Conservation (phyloP, 2,797 vertebrate genomes). For the Melopsittacus undulatus region DNA sequence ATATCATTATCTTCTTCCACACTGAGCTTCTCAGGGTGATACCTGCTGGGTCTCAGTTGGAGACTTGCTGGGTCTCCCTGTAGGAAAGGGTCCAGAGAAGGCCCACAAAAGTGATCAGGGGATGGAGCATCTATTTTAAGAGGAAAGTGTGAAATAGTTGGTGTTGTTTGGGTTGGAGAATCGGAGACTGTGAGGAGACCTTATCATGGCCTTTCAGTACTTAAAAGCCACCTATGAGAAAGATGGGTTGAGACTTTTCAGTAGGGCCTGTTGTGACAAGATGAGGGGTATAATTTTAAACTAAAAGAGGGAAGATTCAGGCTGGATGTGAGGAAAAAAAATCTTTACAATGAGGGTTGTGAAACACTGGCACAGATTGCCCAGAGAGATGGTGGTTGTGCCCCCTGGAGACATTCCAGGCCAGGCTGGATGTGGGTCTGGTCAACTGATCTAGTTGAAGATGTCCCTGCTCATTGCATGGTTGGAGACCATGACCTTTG, state of each 20-base stretch:
- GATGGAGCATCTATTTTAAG: neutral
- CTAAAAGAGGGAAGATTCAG: neutral
- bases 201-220: accelerated
- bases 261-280: neutral
- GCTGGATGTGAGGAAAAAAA: neutral
- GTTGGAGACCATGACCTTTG: neutral
- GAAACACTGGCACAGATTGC: neutral
- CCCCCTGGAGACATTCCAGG: neutral
- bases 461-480: neutral
- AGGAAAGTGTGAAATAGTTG: neutral
- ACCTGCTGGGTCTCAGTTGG: neutral
- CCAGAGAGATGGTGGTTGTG: neutral
- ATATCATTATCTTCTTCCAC: neutral
- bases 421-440: neutral
- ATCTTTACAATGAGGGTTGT: neutral
- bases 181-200: neutral
- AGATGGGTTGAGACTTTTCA: neutral
- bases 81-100: neutral
- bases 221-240: neutral
- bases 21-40: neutral
- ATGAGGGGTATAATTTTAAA: neutral
- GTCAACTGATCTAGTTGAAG: neutral
- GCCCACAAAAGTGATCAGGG: accelerated
- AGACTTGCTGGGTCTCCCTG: neutral
- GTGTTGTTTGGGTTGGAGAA: neutral